Evolutionary conservation across 2,797 vertebrate genomes (phyloP), one percentile per base, ranked within the genome.

Genomic region (Novumbra hubbsi): DNA sequence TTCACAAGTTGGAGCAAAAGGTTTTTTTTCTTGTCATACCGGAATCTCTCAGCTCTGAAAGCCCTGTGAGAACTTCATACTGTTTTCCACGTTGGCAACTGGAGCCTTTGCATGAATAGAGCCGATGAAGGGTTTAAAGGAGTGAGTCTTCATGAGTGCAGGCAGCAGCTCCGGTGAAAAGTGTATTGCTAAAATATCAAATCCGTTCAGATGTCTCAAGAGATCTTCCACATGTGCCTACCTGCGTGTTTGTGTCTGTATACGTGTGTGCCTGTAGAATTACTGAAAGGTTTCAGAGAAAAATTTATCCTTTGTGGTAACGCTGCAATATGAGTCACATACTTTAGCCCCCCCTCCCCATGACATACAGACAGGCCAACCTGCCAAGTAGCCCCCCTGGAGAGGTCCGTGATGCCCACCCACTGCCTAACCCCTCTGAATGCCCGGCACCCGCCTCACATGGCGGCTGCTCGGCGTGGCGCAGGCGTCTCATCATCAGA

Each of bases 401-500:
- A 76, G 78, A 67, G 76, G 73, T 63, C 50, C 30, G 55, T 75
- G 70, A 68, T 41, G 70, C 60, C 66, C 68, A 8, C n/a, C n/a
- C 60, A n/a, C 24, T 2, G 70, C 60, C 66, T 65, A 8, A 16
- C n/a, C 60, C 48, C 24, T 2, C 24, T n/a, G 34, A 28, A 28
- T 17, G 32, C 68, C 32, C 64, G 60, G 72, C 75, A 50, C 69
- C 73, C 68, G 17, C 73, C 19, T 55, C 68, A 62, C 68, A 27
- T 11, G 38, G 16, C 30, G 24, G 45, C 60, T 50, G 28, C 49
- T 55, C 62, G 21, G 52, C 60, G 45, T 9, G 38, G 21, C 55
- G 66, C 76, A 72, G 71, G 60, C 62, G 57, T 73, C 76, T 81
- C 71, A 80, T 80, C 80, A 77, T 75, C 50, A 72, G 73, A 75